Evolutionary conservation across 2,113 vertebrate genomes (phyloP).

Genomic region (Mola mola): DNA sequence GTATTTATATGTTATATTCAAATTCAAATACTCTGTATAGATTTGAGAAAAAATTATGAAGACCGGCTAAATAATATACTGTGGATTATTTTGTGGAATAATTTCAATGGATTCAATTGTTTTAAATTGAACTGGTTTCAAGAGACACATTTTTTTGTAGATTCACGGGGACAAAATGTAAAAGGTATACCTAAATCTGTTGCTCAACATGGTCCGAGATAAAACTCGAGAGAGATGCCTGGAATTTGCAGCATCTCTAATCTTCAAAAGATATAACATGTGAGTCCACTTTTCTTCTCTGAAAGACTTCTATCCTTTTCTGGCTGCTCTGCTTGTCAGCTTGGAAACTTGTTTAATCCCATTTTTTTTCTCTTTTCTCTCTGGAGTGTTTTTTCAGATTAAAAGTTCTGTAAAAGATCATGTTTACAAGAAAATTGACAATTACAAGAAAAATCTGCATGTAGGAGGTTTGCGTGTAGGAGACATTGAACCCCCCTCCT

Average conservation of each 20-base stretch:
- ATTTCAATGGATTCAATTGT: not conserved
- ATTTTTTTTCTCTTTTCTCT: constrained; percentile 11
- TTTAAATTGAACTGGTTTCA: not conserved
- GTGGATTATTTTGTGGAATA: not conserved
- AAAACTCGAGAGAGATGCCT: not conserved
- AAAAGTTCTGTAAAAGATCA: constrained; percentile 4
- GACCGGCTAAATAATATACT: not conserved
- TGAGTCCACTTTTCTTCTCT: constrained; percentile 6
- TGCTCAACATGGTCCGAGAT: not conserved
- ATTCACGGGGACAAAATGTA: not conserved
- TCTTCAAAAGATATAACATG: not conserved
- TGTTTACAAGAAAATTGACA: not conserved
- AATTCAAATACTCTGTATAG: no score
- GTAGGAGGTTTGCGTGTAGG: no score
- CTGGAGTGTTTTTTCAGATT: constrained; percentile 17
- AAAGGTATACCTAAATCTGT: not conserved
- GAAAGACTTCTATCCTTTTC: constrained; percentile 5
- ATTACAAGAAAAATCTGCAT: no score
- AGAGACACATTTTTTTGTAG: not conserved
- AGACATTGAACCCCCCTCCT: no score
- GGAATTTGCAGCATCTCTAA: not conserved
- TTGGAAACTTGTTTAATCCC: not conserved
- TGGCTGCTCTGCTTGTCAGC: not conserved
- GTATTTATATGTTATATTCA: no score
- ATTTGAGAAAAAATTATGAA: no score